Conservation (phyloP, 2,113 vertebrate species). For the Ciconia maguari region DNA sequence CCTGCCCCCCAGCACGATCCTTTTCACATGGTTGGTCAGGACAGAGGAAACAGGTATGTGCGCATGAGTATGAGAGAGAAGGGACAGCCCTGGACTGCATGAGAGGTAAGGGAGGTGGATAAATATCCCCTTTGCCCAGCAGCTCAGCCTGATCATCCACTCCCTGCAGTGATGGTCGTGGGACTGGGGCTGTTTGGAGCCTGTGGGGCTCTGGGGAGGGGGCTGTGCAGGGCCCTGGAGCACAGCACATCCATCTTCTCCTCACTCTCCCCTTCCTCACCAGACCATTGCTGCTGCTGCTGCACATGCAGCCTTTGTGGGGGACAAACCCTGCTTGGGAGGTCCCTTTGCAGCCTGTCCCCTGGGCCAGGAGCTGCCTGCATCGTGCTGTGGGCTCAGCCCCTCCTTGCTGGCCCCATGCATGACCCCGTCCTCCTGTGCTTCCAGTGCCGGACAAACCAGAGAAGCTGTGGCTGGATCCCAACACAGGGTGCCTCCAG, state of each 20-base stretch:
- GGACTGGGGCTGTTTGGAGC: too few species aligned
- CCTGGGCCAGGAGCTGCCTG: neutral
- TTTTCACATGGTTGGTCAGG: neutral
- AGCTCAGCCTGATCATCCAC: neutral
- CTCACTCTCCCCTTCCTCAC: neutral
- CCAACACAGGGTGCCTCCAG: neutral
- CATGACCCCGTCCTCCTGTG: neutral
- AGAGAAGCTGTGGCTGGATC: neutral
- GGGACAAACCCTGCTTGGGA: neutral
- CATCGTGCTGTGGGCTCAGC: neutral
- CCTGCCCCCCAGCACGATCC: neutral
- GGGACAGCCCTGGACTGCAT: neutral
- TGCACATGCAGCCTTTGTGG: neutral
- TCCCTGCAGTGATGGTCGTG: neutral
- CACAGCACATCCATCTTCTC: neutral
- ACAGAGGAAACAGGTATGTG: neutral
- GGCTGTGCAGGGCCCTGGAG: neutral
- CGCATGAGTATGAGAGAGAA: neutral
- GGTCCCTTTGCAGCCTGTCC: neutral
- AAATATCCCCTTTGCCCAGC: neutral
- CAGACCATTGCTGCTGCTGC: too few species aligned
- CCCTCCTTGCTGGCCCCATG: accelerated
- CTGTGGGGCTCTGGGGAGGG: neutral
- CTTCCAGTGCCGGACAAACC: neutral
- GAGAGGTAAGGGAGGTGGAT: neutral